These are phyloP conservation scores for Seriola aureovittata DNA, from an alignment of 2,113 vertebrate genomes.

Conservation along the genomic window DNA sequence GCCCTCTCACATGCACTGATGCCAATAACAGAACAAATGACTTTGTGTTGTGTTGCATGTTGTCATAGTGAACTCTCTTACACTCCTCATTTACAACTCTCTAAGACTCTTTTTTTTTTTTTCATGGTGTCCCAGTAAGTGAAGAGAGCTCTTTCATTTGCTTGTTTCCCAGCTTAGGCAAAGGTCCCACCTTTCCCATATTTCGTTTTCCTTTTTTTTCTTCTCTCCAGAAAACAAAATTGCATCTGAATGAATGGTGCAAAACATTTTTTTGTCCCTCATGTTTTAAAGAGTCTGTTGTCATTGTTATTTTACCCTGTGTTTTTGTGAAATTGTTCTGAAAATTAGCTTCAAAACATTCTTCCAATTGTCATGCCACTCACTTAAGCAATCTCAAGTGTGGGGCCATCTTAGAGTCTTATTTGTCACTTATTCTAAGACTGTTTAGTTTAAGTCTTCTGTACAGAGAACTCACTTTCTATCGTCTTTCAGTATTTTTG, in stretches of 20 bases:
- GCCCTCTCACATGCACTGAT: conserved; percentile 32
- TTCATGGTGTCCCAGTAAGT: conserved; percentile 28
- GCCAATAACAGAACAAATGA: conserved; percentile 71
- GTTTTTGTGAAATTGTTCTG: neutral
- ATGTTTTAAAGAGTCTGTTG: neutral
- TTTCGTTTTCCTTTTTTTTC: conserved; percentile 22
- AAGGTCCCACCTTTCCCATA: conserved; percentile 62
- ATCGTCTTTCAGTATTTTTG: neutral
- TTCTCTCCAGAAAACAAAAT: conserved; percentile 22
- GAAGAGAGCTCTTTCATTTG: conserved; percentile 58
- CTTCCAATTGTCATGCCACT: neutral
- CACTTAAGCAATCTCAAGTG: neutral
- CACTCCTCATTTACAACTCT: conserved; percentile 63
- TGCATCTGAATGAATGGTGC: conserved; percentile 1
- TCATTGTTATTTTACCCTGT: neutral
- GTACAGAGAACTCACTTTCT: neutral
- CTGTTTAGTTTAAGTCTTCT: neutral
- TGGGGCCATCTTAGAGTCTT: neutral
- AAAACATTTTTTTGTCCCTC: neutral
- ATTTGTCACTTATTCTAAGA: neutral
- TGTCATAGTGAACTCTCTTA: conserved; percentile 71
- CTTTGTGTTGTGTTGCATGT: conserved; percentile 72
- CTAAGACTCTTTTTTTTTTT: conserved; percentile 50
- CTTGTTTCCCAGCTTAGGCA: conserved; percentile 44
- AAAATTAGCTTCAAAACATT: neutral